A percentile compares a stretch with the other conserved stretches of the same genome.
These are phyloP conservation scores for Bambusicola thoracicus DNA, from an alignment of 2,113 vertebrate species.

Conservation along the genomic window DNA sequence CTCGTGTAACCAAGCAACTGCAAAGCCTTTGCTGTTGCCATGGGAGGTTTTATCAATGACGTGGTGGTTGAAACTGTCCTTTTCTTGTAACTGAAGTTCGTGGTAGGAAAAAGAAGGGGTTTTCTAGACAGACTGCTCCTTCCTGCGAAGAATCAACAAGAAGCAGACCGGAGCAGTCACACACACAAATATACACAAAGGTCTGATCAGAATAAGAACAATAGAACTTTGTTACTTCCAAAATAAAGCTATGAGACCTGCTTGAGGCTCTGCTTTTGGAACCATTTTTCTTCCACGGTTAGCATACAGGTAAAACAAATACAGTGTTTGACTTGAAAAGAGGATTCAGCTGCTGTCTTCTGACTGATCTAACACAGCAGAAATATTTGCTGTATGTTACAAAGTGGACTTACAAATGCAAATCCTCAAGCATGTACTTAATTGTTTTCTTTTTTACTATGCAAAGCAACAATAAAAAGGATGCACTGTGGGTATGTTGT, in stretches of 20 bases:
- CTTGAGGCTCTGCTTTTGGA: not conserved
- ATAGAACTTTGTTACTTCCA: not conserved
- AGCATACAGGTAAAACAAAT: not conserved
- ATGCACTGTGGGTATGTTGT: not conserved
- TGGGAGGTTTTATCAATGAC: conserved; percentile 80
- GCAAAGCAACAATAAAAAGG: not conserved
- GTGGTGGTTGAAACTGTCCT: conserved; percentile 73
- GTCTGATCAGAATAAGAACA: not conserved
- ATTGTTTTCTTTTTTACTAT: not conserved
- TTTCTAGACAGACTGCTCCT: conserved; percentile 22
- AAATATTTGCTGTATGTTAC: not conserved
- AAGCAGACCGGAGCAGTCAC: not conserved
- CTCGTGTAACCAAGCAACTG: conserved; percentile 79
- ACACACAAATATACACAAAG: rapidly evolving
- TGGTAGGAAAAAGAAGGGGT: conserved; percentile 55
- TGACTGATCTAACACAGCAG: not conserved
- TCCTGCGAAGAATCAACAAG: not conserved
- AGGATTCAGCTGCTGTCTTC: not conserved
- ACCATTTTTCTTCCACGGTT: not conserved
- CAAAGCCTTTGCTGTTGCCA: conserved; percentile 81
- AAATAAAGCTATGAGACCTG: not conserved
- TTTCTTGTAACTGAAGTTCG: conserved; percentile 50
- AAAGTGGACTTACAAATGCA: not conserved
- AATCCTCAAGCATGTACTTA: not conserved
- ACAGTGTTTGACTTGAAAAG: not conserved